Conservation (phyloP, 2,797 vertebrate genomes). For the Sardinella longiceps region DNA sequence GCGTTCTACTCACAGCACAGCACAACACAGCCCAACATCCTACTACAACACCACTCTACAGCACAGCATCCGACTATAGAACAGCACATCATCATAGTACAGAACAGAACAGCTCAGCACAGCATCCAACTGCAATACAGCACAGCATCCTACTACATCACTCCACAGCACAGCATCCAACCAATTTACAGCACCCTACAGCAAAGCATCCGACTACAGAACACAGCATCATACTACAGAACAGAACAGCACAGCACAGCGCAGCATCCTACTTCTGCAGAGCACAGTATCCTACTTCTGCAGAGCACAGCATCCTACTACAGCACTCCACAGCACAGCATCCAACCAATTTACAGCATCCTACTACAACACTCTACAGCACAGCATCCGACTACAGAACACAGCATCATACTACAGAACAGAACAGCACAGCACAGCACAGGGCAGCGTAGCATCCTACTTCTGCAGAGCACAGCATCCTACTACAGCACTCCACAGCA, state of each 20-base stretch:
- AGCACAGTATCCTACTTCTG: not conserved
- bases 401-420: not conserved
- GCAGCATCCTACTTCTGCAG: not conserved
- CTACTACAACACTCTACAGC: no score
- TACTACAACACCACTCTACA: no score
- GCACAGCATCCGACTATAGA: not conserved
- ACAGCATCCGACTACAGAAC: not conserved
- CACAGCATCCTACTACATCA: not conserved
- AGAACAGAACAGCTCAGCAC: no score
- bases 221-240: not conserved
- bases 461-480: slow-evolving; percentile 1
- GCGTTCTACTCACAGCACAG: not conserved
- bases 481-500: no score
- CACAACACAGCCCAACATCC: no score
- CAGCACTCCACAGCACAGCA: not conserved
- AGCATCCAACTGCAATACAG: not conserved
- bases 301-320: not conserved
- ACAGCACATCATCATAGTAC: not conserved
- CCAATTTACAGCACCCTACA: not conserved
- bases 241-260: not conserved
- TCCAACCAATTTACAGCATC: no score
- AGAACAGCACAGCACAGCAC: no score
- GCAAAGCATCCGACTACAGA: not conserved
- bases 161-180: no score
- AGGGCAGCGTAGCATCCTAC: no score